Base-by-base conservation (phyloP, 2,797 vertebrate species). In the Merluccius polli region DNA sequence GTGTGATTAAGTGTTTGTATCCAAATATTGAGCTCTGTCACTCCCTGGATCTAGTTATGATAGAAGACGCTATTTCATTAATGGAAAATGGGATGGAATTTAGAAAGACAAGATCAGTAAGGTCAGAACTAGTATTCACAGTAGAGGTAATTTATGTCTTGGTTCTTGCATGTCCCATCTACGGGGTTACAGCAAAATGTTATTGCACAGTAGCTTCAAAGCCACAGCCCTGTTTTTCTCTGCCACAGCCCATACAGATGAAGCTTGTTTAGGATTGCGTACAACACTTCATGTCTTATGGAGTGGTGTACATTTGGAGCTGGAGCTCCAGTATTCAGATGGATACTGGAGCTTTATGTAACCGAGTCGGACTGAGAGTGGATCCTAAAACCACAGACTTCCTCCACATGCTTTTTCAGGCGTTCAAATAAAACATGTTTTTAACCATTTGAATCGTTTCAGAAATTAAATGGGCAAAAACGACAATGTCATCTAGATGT, bases 251-350 rank as follows among this genome's bases (percentile, higher is more conserved):
- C 36, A 68, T 70, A 70, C 32, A 31, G 77, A 81, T 82, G 73
- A 24, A 78, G 74, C 73, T 77, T 81, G 24, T 88, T 89, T 85
- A 8, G 65, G 83, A 88, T 84, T 88, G 41, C 73, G 84, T 75
- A 63, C 59, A 27, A n/a, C 59, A 63, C 59, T 12, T 36, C 73
- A 77, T 73, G 81, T 78, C 80, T 87, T 70, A 84, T 85, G 76
- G 85, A 85, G 83, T 83, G 75, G 52, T 65, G 32, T 77, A 79
- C 84, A 76, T 84, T 82, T 82, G n/a, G n/a, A n/a, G n/a, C n/a
- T n/a, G n/a, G n/a, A n/a, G n/a, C n/a, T n/a, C n/a, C n/a, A n/a
- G n/a, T n/a, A n/a, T 77, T 87, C 79, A 79, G 41, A n/a, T n/a
- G 79, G 78, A 80, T 83, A 75, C 72, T 80, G 70, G 81, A 77